Conservation (phyloP, 2,797 vertebrate species). For the Bradypus variegatus region DNA sequence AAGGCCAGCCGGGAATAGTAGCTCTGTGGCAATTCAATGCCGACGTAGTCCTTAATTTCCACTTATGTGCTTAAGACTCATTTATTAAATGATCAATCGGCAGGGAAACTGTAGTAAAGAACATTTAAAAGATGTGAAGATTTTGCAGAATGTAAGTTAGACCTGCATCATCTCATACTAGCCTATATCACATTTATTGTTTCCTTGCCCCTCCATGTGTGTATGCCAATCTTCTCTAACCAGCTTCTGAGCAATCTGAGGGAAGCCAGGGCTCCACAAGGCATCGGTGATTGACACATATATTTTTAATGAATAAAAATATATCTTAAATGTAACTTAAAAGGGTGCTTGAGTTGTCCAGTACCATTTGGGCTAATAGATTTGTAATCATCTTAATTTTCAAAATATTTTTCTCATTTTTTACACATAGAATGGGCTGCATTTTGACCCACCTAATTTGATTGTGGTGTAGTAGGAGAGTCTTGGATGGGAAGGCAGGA, state of each 20-base stretch:
- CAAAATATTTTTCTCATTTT: not conserved
- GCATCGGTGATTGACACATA: not conserved
- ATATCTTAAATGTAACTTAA: conserved; percentile 6
- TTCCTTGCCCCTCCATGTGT: not conserved
- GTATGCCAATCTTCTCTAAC: not conserved
- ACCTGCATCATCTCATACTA: not conserved
- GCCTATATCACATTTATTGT: not conserved
- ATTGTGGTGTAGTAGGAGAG: not conserved
- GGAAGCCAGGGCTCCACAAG: not conserved
- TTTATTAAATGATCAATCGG: not conserved
- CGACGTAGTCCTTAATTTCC: not conserved
- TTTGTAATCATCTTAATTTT: not conserved
- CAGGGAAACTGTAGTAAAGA: not conserved
- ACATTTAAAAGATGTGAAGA: not conserved
- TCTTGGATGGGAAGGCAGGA: not conserved
- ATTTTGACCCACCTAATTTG: not conserved
- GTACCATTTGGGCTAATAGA: not conserved
- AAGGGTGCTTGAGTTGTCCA: not conserved
- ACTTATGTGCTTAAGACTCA: not conserved
- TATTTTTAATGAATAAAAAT: not conserved
- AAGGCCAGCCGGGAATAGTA: not conserved
- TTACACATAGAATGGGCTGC: not conserved
- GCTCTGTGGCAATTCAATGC: not conserved
- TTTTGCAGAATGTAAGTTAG: not conserved
- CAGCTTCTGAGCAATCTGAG: not conserved